Percentiles rank a stretch among this genome's conserved stretches.
Evolutionary conservation across 2,888 invertebrate species (phyloP).

Genomic region (Stegana nigrithorax): DNA sequence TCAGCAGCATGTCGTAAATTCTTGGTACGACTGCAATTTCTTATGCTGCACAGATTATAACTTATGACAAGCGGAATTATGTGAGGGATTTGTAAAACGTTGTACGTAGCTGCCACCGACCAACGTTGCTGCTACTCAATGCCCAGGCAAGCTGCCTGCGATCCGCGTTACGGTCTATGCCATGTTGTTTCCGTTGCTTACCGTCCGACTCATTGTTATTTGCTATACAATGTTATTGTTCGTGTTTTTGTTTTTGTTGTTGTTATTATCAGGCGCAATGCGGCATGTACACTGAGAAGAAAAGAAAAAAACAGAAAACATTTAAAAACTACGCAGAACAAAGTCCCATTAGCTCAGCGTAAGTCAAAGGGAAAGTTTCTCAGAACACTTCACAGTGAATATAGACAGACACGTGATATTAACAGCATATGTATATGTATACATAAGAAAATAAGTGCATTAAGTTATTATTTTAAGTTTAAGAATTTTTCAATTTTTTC

Average conservation of each 20-base stretch:
- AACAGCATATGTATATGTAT: too few species aligned
- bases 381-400: too few species aligned
- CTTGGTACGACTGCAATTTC: constrained; percentile 35
- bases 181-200: background rate
- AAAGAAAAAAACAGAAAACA: too few species aligned
- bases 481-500: too few species aligned
- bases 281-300: too few species aligned
- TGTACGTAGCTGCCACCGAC: background rate
- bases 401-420: too few species aligned
- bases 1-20: constrained; percentile 9
- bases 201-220: background rate
- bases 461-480: too few species aligned
- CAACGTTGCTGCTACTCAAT: background rate
- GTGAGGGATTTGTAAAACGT: constrained; percentile 22
- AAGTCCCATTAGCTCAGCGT: too few species aligned
- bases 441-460: too few species aligned
- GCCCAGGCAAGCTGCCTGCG: background rate
- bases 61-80: constrained; percentile 40
- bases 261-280: background rate
- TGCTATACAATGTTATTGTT: background rate
- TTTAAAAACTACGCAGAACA: too few species aligned
- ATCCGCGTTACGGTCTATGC: background rate
- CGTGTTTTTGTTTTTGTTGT: background rate
- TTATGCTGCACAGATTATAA: constrained; percentile 46
- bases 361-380: too few species aligned